Evolutionary conservation across 2,888 invertebrate species (phyloP), one percentile per base, ranked within the genome.

Genomic region (Nymphalis polychloros): DNA sequence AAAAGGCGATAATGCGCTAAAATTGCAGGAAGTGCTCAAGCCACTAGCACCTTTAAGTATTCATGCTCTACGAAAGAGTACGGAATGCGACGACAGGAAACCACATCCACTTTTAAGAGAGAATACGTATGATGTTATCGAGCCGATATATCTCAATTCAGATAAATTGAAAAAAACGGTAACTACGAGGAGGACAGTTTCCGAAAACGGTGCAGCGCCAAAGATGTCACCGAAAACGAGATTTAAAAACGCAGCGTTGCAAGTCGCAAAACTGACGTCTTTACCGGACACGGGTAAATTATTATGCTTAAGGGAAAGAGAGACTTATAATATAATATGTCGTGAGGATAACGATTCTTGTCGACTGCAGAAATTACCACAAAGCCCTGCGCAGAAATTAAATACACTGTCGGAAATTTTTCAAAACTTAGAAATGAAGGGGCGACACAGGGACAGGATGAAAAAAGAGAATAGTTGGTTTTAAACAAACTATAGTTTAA

Each of bases 381-480:
- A 79, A 55, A 88, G 84, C 72, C 90, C 92, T 0, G 81, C 81
- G 19, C 85, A 87, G 49, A 87, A 88, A 52, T 77, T 93, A 17
- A 84, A 87, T 63, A 86, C 90, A 64, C 76, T 93, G 0, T 86
- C 92, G 0, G 92, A 92, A 76, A 92, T 92, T 73, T 92, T 92
- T 66, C 90, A 92, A 79, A 83, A 78, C 59, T 78, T 92, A 10
- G 91, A 92, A 61, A 85, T 90, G 82, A 88, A 86, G 48, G 87
- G 89, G 8, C 81, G 87, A 47, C 84, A 87, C 68, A 83, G 86
- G 73, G 89, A 90, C 52, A 88, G 80, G 75, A 84, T 91, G 81
- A 93, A 87, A 82, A 93, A 86, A 76, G 93, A 87, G 73, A 88
- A 93, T 77, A 91, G 90, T 81, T 93, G 93, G 93, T 92, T 93